Evolutionary conservation across 1,140 invertebrate genomes (phyloP).

Genomic region (Aricia agestis): DNA sequence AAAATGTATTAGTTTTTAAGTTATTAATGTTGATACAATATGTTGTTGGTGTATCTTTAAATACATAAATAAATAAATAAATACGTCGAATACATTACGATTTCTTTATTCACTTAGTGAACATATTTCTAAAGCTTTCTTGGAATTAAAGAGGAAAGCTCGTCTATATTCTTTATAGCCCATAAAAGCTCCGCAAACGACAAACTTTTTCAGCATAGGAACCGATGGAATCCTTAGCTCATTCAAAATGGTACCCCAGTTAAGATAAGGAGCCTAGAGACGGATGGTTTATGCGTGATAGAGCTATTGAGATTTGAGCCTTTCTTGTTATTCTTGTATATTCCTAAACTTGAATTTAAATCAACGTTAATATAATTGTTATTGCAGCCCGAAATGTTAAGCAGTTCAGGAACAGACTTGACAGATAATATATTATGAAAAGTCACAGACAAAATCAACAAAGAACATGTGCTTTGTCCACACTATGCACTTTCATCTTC

Average conservation of each 20-base stretch:
- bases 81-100: not conserved
- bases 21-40: too few species aligned
- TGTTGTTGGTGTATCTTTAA: too few species aligned
- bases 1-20: too few species aligned
- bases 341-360: too few species aligned
- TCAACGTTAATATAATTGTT: too few species aligned
- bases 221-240: not conserved
- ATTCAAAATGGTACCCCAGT: constrained; percentile 3
- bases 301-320: not conserved
- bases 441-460: too few species aligned
- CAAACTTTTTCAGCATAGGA: constrained; percentile 11
- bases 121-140: not conserved
- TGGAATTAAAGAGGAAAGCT: constrained; percentile 1
- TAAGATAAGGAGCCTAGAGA: constrained; percentile 1
- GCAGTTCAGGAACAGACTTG: too few species aligned
- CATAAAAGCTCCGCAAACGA: constrained; percentile 14
- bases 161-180: constrained; percentile 14
- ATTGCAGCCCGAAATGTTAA: too few species aligned
- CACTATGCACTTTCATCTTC: too few species aligned
- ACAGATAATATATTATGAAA: too few species aligned
- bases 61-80: too few species aligned
- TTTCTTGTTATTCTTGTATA: not conserved
- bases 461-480: too few species aligned
- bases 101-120: not conserved
- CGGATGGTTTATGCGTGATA: not conserved